Conservation (phyloP, 2,797 vertebrate genomes). For the Karalla daura region DNA sequence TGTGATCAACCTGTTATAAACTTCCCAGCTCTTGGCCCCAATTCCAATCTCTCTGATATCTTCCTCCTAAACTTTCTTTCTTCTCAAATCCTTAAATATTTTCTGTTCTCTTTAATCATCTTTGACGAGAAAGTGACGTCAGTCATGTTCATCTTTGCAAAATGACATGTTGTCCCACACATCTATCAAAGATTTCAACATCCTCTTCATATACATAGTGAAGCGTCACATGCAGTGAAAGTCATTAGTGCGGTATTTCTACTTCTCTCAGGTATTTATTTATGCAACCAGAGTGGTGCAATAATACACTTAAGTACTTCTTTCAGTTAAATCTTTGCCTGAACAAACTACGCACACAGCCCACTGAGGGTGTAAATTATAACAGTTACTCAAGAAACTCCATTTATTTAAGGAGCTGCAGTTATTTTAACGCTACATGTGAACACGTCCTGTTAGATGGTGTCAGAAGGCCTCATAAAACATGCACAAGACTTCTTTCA, state of each 20-base stretch:
- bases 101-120: too few relatives aligned
- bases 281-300: background rate
- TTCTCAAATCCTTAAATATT: too few relatives aligned
- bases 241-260: background rate
- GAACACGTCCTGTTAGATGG: slow-evolving; percentile 10
- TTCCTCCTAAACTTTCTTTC: too few relatives aligned
- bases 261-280: background rate
- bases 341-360: background rate
- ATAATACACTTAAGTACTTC: background rate
- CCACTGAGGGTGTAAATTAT: slow-evolving; percentile 15
- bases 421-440: slow-evolving; percentile 23
- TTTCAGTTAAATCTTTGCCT: background rate
- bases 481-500: slow-evolving; percentile 45
- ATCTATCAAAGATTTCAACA: background rate
- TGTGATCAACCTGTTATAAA: too few relatives aligned
- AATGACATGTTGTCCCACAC: background rate
- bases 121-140: too few relatives aligned
- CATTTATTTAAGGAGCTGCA: slow-evolving; percentile 9
- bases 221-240: background rate
- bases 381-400: slow-evolving; percentile 12
- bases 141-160: too few relatives aligned
- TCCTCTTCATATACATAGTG: background rate
- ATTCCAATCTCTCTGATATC: too few relatives aligned
- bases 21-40: too few relatives aligned
- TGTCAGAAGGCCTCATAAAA: slow-evolving; percentile 32